Evolutionary conservation across 2,797 vertebrate species (phyloP).

Genomic region (Lophius americanus): DNA sequence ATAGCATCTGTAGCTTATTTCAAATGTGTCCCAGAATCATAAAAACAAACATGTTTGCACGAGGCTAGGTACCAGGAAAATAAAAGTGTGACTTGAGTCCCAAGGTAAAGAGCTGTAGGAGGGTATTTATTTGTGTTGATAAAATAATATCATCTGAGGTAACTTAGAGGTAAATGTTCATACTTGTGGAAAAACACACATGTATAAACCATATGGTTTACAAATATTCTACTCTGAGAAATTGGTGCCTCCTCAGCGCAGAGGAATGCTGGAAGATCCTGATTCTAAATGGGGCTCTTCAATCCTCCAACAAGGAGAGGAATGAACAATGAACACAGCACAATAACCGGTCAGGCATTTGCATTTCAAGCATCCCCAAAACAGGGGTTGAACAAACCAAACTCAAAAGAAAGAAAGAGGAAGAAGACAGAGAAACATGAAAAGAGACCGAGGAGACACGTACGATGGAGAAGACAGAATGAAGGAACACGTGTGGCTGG

Average conservation of each 20-base stretch:
- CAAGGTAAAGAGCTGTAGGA: constrained; percentile 24
- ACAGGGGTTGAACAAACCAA: constrained; percentile 13
- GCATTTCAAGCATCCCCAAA: constrained; percentile 55
- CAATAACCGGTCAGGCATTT: constrained; percentile 49
- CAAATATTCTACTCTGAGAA: constrained; percentile 23
- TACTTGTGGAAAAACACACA: constrained; percentile 26
- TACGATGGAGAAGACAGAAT: constrained; percentile 9
- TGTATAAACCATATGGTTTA: not conserved
- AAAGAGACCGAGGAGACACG: not conserved
- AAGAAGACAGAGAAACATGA: constrained; percentile 10
- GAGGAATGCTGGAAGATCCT: constrained; percentile 31
- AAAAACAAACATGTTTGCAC: constrained; percentile 65
- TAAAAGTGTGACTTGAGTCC: constrained; percentile 45
- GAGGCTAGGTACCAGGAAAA: constrained; percentile 55
- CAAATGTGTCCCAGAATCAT: constrained; percentile 54
- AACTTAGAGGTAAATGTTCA: constrained; percentile 57
- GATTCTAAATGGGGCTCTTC: constrained; percentile 54
- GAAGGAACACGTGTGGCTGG: constrained; percentile 2
- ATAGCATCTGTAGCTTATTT: constrained; percentile 60
- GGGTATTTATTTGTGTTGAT: constrained; percentile 34
- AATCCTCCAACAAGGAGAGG: constrained; percentile 39
- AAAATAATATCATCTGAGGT: constrained; percentile 49
- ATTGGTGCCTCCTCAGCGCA: constrained; percentile 34
- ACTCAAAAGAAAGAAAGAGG: constrained; percentile 19
- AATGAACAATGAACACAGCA: constrained; percentile 48